Percentiles rank a stretch among this genome's conserved stretches.
Conservation (phyloP, 2,113 vertebrate genomes). For the Ictalurus furcatus region DNA sequence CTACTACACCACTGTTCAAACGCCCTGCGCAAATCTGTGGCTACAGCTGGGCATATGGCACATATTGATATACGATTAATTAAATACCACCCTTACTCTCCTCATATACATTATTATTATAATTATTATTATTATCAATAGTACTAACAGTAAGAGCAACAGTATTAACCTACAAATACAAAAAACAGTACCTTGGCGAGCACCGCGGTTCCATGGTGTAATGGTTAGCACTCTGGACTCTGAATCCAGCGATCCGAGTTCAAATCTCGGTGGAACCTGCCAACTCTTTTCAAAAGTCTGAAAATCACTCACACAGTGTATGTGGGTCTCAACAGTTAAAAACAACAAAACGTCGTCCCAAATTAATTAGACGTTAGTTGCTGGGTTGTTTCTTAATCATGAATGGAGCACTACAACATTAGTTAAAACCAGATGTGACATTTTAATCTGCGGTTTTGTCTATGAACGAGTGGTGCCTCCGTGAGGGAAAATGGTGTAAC, state of each 20-base stretch:
- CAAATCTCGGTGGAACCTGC: constrained; percentile 86
- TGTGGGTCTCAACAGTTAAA: no score
- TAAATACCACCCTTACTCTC: no score
- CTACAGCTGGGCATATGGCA: no score
- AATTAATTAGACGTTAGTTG: background rate
- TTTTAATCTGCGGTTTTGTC: background rate
- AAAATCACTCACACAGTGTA: background rate
- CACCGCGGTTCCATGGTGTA: constrained; percentile 53
- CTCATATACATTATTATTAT: no score
- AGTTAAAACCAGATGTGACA: background rate
- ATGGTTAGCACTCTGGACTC: constrained; percentile 95
- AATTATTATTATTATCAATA: no score
- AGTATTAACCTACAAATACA: background rate
- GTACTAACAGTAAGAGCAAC: no score
- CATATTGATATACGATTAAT: background rate
- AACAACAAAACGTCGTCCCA: no score
- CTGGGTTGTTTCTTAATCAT: background rate
- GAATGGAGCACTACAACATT: background rate
- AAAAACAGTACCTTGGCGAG: fast-evolving
- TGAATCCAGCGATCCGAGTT: constrained; percentile 95
- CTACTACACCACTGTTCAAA: background rate
- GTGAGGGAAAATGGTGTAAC: background rate
- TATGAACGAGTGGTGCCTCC: background rate
- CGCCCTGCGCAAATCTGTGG: background rate
- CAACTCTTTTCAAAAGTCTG: fast-evolving